These are phyloP conservation scores for Lottia scabra DNA, from an alignment of 2,888 invertebrate genomes.

Conservation along the genomic window DNA sequence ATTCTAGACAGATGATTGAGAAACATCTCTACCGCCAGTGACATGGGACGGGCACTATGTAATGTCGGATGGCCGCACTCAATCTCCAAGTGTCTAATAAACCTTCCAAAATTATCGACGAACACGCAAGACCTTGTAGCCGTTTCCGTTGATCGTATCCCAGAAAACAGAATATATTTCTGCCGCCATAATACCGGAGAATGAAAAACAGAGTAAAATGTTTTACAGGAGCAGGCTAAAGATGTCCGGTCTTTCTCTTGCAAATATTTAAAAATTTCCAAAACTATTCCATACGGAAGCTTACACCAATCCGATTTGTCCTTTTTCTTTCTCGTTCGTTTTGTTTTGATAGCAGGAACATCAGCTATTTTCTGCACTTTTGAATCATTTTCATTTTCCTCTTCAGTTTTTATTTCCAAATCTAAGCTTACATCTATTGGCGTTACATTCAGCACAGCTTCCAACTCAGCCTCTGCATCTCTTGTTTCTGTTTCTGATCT, in stretches of 20 bases:
- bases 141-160: slow-evolving; percentile 7
- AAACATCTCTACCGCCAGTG: slow-evolving; percentile 10
- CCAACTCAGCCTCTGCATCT: too few relatives aligned
- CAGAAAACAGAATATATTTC: slow-evolving; percentile 20
- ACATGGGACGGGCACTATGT: slow-evolving; percentile 16
- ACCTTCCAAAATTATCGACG: not conserved
- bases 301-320: slow-evolving; percentile 30
- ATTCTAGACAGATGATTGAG: slow-evolving; percentile 2
- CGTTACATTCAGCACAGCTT: too few relatives aligned
- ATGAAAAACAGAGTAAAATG: slow-evolving; percentile 42
- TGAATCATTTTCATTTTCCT: too few relatives aligned
- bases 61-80: slow-evolving; percentile 20
- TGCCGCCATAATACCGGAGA: slow-evolving; percentile 46
- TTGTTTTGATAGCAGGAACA: too few relatives aligned
- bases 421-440: too few relatives aligned
- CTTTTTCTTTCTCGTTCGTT: too few relatives aligned
- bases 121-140: slow-evolving; percentile 9
- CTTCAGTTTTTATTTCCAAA: too few relatives aligned
- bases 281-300: slow-evolving; percentile 41
- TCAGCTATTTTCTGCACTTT: too few relatives aligned
- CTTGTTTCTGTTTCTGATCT: too few relatives aligned
- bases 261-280: slow-evolving; percentile 42
- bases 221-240: slow-evolving; percentile 44
- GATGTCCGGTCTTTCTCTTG: slow-evolving; percentile 36
- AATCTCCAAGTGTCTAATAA: slow-evolving; percentile 6